Evolutionary conservation across 2,888 invertebrate genomes (phyloP), one percentile per base, ranked within the genome.

Genomic region (Apodemia mormo): DNA sequence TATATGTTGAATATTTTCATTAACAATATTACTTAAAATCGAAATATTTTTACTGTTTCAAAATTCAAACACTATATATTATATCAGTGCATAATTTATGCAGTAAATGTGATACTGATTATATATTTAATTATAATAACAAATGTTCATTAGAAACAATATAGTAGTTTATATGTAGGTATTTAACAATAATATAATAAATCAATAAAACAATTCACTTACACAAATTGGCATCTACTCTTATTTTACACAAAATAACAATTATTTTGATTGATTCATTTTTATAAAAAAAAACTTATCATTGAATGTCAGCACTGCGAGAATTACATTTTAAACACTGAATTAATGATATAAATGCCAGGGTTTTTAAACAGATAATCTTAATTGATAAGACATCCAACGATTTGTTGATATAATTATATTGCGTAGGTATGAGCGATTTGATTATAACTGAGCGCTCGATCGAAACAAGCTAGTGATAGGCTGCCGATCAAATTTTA

Each of bases 281-380:
- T 75, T 73, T 74, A 67, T 64, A 69, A 65, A 71, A 9, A 9
- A 45, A 14, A 49, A 49, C 49, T 49, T 49, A 14, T 49, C 22
- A 3, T 33, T 12, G 54, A 58, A 30, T 64, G 66, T 80, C 80
- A 80, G 67, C 71, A 70, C 77, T 80, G 79, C 78, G 79, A 76
- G 78, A 78, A 81, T 82, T 80, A 81, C 83, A 81, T 78, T 80
- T 77, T 79, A 82, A 76, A 79, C 80, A 92, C 90, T 92, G 89
- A 85, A 87, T 85, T 79, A 80, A 82, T 83, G 79, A 84, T 87
- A 87, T 82, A 82, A 87, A 83, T 78, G 83, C 77, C 81, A 81
- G 79, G 84, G 87, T 88, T 92, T 89, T 88, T 89, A 92, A 88
- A 82, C 81, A 85, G 89, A 89, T 90, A 88, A 90, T 92, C 90